These are phyloP conservation scores for Drosophila lacicola DNA, from an alignment of 2,888 invertebrate genomes.

Conservation along the genomic window DNA sequence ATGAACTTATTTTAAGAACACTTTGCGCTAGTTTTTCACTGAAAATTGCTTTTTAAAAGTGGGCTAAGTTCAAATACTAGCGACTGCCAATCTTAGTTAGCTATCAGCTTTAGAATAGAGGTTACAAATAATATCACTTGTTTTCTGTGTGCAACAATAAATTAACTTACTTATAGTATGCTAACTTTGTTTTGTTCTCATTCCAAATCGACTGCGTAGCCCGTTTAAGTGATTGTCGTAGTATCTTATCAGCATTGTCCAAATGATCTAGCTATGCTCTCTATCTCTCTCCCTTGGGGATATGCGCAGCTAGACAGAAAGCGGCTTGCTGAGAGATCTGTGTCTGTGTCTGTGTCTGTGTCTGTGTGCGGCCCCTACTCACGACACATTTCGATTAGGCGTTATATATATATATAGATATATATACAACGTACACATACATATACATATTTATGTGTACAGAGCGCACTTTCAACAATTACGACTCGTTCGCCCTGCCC, in stretches of 20 bases:
- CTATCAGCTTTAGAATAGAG: too few species aligned
- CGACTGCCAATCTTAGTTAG: too few species aligned
- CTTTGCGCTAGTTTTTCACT: too few species aligned
- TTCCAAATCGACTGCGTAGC: slow-evolving; percentile 18
- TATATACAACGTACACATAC: slow-evolving; percentile 2
- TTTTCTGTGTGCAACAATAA: slow-evolving; percentile 12
- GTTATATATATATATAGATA: slow-evolving; percentile 46
- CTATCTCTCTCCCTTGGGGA: slow-evolving; percentile 12
- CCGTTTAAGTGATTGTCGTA: slow-evolving; percentile 9
- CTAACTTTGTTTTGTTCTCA: slow-evolving; percentile 9
- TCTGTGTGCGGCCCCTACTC: slow-evolving; percentile 60
- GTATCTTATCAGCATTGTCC: slow-evolving; percentile 65
- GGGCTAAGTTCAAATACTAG: too few species aligned
- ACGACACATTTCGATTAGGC: slow-evolving; percentile 73
- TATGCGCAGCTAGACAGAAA: slow-evolving; percentile 29
- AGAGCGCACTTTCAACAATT: slow-evolving; percentile 77
- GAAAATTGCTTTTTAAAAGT: not conserved
- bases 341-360: slow-evolving; percentile 32
- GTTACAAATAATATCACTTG: not conserved
- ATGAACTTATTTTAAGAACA: too few species aligned
- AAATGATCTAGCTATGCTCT: slow-evolving; percentile 32
- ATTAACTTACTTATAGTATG: slow-evolving; percentile 36
- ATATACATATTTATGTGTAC: slow-evolving; percentile 36
- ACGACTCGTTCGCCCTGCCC: slow-evolving; percentile 75
- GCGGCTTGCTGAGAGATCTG: slow-evolving; percentile 24